Evolutionary conservation across 1,140 invertebrate genomes (phyloP).

Genomic region (Orius laevigatus): DNA sequence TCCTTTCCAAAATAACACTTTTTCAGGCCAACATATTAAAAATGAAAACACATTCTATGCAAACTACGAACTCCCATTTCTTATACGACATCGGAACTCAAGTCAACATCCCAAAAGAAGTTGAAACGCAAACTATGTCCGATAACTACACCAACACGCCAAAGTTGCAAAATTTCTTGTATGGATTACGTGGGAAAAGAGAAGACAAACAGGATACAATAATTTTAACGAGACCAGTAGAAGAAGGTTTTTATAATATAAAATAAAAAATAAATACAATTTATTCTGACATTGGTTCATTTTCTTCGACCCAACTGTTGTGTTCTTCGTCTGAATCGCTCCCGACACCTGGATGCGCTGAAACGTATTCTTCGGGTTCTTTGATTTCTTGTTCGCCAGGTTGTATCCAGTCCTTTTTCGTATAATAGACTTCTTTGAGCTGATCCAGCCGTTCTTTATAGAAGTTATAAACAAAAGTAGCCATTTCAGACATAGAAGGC

Average conservation of each 20-base stretch:
- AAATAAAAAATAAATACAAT: too few species aligned
- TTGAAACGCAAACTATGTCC: constrained; percentile 35
- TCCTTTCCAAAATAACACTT: neutral
- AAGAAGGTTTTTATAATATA: too few species aligned
- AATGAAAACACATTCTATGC: neutral
- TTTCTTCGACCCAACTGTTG: neutral
- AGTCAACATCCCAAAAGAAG: constrained; percentile 30
- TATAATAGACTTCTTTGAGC: constrained; percentile 37
- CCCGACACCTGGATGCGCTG: constrained; percentile 14
- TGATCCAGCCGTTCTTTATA: constrained; percentile 61
- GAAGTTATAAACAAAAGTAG: constrained; percentile 78
- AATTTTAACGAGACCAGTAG: too few species aligned
- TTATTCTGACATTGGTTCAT: too few species aligned
- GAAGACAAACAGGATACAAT: too few species aligned
- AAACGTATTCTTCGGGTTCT: constrained; percentile 7
- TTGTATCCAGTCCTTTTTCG: constrained; percentile 17
- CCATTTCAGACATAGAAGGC: constrained; percentile 83
- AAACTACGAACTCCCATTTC: neutral
- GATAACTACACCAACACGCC: constrained; percentile 35
- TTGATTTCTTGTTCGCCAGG: constrained; percentile 14
- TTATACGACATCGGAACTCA: constrained; percentile 27
- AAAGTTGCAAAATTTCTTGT: constrained; percentile 31
- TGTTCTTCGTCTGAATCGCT: constrained; percentile 13
- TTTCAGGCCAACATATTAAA: constrained; percentile 8
- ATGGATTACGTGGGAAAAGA: constrained; percentile 33